Conservation (phyloP, 2,113 vertebrate genomes). For the Tringa solitaria region DNA sequence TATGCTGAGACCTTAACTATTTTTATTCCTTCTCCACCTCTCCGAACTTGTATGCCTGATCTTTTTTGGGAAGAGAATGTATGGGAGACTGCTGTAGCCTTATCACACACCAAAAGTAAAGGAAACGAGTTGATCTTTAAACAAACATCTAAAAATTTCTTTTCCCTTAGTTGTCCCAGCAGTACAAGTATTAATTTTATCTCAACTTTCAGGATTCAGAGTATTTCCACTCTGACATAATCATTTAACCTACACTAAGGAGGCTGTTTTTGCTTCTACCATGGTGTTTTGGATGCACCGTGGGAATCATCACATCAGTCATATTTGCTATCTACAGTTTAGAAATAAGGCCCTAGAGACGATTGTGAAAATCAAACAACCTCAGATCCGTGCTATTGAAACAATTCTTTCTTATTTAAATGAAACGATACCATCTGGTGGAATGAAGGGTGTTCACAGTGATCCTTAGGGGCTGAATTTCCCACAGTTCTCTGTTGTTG, state of each 20-base stretch:
- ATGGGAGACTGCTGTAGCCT: not conserved
- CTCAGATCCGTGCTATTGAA: not conserved
- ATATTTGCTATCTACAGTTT: not conserved
- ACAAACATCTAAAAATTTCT: not conserved
- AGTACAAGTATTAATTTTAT: not conserved
- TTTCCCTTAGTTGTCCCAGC: not conserved
- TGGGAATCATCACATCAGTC: not conserved
- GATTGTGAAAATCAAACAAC: not conserved
- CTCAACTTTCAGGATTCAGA: not conserved
- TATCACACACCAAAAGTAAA: not conserved
- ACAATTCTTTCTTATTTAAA: not conserved
- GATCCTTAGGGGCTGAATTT: not conserved
- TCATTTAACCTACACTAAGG: not conserved
- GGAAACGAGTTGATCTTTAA: not conserved
- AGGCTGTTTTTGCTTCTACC: not conserved
- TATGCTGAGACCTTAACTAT: not conserved
- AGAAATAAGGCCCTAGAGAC: not conserved
- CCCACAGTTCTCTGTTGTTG: too few species aligned
- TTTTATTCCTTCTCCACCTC: not conserved
- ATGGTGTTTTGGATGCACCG: not conserved
- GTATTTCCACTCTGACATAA: not conserved
- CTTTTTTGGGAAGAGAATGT: not conserved
- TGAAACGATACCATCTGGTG: slow-evolving; percentile 8
- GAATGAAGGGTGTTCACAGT: not conserved
- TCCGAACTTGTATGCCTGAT: not conserved